A percentile compares a stretch with the other conserved stretches of the same genome.
Evolutionary conservation across 2,888 invertebrate species (phyloP).

Genomic region (Acrocera orbiculus): DNA sequence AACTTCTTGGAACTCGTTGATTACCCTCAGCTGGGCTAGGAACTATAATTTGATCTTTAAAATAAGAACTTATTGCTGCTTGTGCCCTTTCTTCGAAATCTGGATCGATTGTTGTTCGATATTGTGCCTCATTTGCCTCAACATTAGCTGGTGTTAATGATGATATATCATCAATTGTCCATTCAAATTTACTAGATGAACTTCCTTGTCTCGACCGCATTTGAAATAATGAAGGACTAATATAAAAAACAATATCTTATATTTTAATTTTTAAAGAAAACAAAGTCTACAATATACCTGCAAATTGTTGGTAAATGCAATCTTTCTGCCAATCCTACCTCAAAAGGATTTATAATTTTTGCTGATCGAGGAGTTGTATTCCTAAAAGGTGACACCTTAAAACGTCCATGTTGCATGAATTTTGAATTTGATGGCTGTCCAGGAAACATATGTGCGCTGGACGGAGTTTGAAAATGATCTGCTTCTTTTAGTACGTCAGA

Average conservation of each 20-base stretch:
- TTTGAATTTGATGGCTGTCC: no score
- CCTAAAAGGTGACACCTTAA: conserved; percentile 17
- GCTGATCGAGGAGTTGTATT: conserved; percentile 38
- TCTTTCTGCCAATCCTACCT: conserved; percentile 38
- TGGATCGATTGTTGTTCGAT: conserved; percentile 36
- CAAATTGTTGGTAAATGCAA: conserved; percentile 44
- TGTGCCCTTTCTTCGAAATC: conserved; percentile 41
- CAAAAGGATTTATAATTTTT: conserved; percentile 44
- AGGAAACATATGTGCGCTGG: no score
- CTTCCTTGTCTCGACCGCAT: conserved; percentile 24
- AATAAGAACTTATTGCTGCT: conserved; percentile 37
- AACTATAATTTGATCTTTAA: conserved; percentile 28
- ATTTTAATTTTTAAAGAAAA: not conserved
- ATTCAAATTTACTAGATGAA: conserved; percentile 36
- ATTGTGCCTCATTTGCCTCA: conserved; percentile 37
- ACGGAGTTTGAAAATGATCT: no score
- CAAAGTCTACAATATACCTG: conserved; percentile 33
- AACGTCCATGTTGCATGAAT: no score
- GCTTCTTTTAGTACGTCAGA: no score
- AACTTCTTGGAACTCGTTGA: not conserved
- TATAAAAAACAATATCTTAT: conserved; percentile 2
- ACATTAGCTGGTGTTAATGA: conserved; percentile 43
- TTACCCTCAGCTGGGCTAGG: conserved; percentile 28
- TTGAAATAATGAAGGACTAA: conserved; percentile 28
- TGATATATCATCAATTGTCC: conserved; percentile 54